A percentile compares a stretch with the other conserved stretches of the same genome.
These are phyloP conservation scores for Zaprionus nigranus DNA, from an alignment of 1,140 invertebrate species.

Conservation along the genomic window DNA sequence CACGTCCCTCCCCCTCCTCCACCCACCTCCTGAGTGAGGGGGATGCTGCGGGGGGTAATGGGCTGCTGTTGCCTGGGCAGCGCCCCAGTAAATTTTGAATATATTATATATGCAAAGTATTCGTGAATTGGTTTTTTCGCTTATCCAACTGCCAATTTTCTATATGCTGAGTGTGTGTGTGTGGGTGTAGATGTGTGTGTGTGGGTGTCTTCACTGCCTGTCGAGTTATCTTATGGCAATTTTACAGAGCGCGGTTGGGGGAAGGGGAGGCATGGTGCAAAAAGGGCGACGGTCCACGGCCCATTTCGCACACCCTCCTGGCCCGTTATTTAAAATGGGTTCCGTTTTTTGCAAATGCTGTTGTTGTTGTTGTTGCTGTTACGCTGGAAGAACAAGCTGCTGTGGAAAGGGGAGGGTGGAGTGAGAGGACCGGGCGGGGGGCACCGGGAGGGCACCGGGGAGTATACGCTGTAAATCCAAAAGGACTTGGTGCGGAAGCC, in stretches of 20 bases:
- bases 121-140: slow-evolving; percentile 84
- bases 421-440: too few relatives aligned
- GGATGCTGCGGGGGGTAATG: slow-evolving; percentile 4
- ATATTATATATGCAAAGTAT: slow-evolving; percentile 84
- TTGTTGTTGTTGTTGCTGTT: slow-evolving; percentile 56
- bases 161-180: slow-evolving; percentile 53
- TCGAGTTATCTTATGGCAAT: slow-evolving; percentile 80
- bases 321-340: slow-evolving; percentile 77
- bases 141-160: slow-evolving; percentile 84
- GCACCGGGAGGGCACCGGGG: background rate
- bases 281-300: slow-evolving; percentile 48
- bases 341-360: slow-evolving; percentile 61
- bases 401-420: background rate
- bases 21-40: background rate
- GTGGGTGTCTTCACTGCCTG: slow-evolving; percentile 58
- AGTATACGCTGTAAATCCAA: slow-evolving; percentile 64
- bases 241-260: slow-evolving; percentile 47
- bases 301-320: slow-evolving; percentile 69
- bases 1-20: background rate
- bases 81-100: slow-evolving; percentile 73
- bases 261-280: background rate
- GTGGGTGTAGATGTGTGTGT: slow-evolving; percentile 39
- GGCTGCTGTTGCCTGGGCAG: slow-evolving; percentile 60
- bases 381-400: slow-evolving; percentile 43
- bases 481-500: slow-evolving; percentile 77